Evolutionary conservation across 2,113 vertebrate genomes (phyloP).

Genomic region (Euleptes europaea): DNA sequence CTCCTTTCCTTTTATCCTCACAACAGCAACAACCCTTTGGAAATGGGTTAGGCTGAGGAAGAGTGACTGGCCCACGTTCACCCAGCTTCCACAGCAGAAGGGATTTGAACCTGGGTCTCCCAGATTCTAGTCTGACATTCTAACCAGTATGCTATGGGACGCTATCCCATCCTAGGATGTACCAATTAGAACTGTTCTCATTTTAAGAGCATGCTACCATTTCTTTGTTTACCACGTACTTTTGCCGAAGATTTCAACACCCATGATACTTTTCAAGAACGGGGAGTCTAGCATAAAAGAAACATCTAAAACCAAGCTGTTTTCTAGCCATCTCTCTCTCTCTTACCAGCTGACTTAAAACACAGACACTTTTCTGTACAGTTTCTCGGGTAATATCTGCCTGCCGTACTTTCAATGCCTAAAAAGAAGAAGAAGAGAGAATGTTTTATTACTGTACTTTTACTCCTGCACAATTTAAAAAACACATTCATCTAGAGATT

Average conservation of each 20-base stretch:
- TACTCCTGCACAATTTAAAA: not conserved
- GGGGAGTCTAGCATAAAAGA: not conserved
- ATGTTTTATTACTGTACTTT: constrained; percentile 26
- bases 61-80: too few species aligned
- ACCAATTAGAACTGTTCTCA: not conserved
- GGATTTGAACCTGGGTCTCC: too few species aligned
- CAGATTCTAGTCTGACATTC: too few species aligned
- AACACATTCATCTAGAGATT: not conserved
- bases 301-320: not conserved
- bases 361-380: constrained; percentile 98
- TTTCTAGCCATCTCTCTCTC: constrained; percentile 5
- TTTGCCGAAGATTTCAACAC: not conserved
- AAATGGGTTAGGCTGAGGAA: too few species aligned
- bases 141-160: too few species aligned
- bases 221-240: not conserved
- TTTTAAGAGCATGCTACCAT: not conserved
- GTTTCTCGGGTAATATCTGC: constrained; percentile 97
- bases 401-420: constrained; percentile 94
- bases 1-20: too few species aligned
- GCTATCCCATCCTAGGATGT: too few species aligned
- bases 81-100: too few species aligned
- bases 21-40: too few species aligned
- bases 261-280: not conserved
- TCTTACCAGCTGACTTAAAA: constrained; percentile 97
- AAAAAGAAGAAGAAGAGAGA: constrained; percentile 38